Evolutionary conservation across 2,113 vertebrate genomes (phyloP), one percentile per base, ranked within the genome.

Genomic region (Phaetusa simplex): DNA sequence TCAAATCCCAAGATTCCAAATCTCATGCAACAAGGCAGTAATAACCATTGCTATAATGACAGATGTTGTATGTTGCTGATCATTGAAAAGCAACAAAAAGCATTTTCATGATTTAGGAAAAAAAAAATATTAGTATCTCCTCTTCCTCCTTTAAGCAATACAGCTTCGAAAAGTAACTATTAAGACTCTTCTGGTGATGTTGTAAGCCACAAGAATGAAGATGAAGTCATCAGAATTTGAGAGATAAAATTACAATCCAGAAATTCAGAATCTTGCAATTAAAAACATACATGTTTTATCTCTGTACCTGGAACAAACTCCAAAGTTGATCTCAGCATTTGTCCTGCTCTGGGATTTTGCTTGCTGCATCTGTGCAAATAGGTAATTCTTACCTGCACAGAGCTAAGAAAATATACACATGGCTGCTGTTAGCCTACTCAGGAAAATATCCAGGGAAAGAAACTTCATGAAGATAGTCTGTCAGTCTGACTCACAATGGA

Each of bases 1-100:
- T 88, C 94, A 96, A 92, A 95, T 93, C 73, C 86, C 91, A 95
- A 85, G 69, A 74, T 55, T 94, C 53, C 86, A 91, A 90, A 96
- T 29, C 86, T 95, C 87, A 96, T 92, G 86, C 86, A 96, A 97
- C 32, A 55, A 27, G 42, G 22, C 58, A 49, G 94, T 58, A 97
- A 95, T 32, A 87, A 52, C 50, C 3, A 2, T 49, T 55, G 34
- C 81, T 66, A 6, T 24, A 64, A 82, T 42, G 69, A 55, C 62
- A 93, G 83, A 56, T 45, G 45, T n/a, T 70, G 42, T 7, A 17
- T 55, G 56, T 30, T 78, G 52, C 56, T 83, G 49, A 59, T 83
- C 55, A 23, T 14, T 56, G 64, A 14, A 77, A 66, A 84, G 84
- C 47, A 76, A 40, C n/a, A 40, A 70, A 40, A 74, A 74, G 58